Evolutionary conservation across 2,113 vertebrate genomes (phyloP), one percentile per base, ranked within the genome.

Genomic region (Petromus typicus): DNA sequence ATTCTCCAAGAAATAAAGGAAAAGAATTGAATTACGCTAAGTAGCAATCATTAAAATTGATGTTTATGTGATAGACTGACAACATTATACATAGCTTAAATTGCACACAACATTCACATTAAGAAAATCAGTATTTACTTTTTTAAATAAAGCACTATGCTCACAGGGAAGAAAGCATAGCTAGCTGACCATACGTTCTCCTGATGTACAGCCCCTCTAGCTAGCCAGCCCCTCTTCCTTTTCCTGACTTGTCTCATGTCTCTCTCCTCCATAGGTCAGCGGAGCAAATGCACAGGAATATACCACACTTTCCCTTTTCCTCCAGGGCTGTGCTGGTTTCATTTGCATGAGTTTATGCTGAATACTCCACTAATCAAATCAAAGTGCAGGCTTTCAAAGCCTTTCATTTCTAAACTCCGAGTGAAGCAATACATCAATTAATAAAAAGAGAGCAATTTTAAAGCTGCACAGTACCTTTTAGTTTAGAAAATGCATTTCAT

Each of bases 381-480:
- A 95, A 89, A 95, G 56, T 20, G 13, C 96, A 90, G 89, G 92
- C 88, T 95, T 97, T 96, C 96, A 96, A 95, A 96, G 82, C 12
- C 73, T 95, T 95, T 93, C 85, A 89, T 90, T 92, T 94, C 88
- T 88, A 85, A 91, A 84, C 12, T 93, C 87, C 75, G 66, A 92
- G 71, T 90, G 13, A 66, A 96, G 43, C 37, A 88, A 61, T 96
- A 69, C 88, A 82, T 92, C 81, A 97, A 83, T 96, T 97, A 97
- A 95, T 95, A 90, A 93, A 96, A 96, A 11, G 27, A 93, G 54
- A 92, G 16, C 48, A 22, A 84, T 95, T 89, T 94, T 1, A 14
- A 80, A 94, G 95, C 84, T 64, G 34, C 48, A 93, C 17, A 57
- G 51, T 82, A 80, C 73, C 40, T 95, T 92, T 91, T 59, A 94